Evolutionary conservation across 2,113 vertebrate genomes (phyloP).

Genomic region (Pao palembangensis): DNA sequence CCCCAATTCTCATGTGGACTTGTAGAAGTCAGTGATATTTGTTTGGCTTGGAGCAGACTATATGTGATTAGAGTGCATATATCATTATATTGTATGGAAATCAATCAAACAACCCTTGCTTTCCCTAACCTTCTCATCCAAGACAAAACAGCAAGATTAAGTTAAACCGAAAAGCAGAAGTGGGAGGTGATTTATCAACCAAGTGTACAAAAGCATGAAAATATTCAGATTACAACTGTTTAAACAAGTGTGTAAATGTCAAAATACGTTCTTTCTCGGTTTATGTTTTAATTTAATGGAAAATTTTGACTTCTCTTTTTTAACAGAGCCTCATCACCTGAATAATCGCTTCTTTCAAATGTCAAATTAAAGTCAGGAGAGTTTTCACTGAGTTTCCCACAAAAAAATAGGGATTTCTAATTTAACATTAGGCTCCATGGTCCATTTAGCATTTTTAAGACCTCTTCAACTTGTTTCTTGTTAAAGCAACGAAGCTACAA

Average conservation of each 20-base stretch:
- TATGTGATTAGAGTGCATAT: no score
- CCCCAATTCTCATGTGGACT: neutral
- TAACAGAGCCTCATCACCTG: no score
- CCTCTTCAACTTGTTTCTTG: conserved; percentile 17
- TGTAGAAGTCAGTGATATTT: neutral
- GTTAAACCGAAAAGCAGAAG: neutral
- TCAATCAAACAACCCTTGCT: neutral
- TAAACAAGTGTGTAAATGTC: no score
- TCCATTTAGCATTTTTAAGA: conserved; percentile 9
- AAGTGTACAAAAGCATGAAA: neutral
- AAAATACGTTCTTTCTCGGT: no score
- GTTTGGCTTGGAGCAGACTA: neutral
- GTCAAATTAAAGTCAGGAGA: neutral
- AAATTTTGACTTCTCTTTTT: no score
- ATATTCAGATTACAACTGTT: no score
- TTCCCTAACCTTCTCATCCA: neutral
- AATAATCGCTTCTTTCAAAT: neutral
- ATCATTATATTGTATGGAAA: no score
- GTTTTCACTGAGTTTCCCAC: no score
- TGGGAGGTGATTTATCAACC: no score
- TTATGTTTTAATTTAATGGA: no score
- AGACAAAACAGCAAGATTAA: neutral
- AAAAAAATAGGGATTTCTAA: neutral
- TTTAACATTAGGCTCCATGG: neutral
- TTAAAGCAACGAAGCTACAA: conserved; percentile 34